Base-by-base conservation (phyloP, 2,113 vertebrate genomes). In the Microcebus lehilahytsara region DNA sequence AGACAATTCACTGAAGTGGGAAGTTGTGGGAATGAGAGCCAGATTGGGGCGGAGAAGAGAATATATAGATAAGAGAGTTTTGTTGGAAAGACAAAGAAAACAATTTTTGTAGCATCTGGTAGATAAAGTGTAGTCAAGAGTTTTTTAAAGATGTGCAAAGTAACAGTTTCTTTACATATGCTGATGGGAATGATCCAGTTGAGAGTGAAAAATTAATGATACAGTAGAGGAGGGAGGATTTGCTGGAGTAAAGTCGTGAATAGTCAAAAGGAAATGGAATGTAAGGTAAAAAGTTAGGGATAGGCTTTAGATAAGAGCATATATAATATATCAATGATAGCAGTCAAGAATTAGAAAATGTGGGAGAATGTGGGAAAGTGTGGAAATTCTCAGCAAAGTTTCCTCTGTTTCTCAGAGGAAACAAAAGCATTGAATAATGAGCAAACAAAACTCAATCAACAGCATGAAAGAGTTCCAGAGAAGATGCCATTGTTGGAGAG, bases 381-480 rank as follows among this genome's bases (percentile, higher is more conserved):
- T 80, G 81, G 49, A 80, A 93, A 91, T 81, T 66, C 7, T 34
- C 23, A 91, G 37, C 2, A 77, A 92, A 92, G 27, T 42, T 42
- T 42, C 42, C 42, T 42, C 42, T 42, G 42, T 42, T 42, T 42
- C 42, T 42, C 94, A 83, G 69, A 96, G 75, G 71, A 77, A 95
- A 94, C 16, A 88, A 60, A 88, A 85, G 14, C 42, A 85, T 22
- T 9, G 78, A 93, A 81, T 37, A 91, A 88, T 32, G 27, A 92
- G 23, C 37, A 78, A 84, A 49, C 30, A 95, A 87, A 96, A 71
- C 56, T 87, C 56, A 96, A 53, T 87, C 56, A 96, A 53, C 25
- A 94, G 22, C 51, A 62, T 13, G n/a, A 30, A 72, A 58, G 49
- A 84, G 40, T 71, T 40, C 27, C 78, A 30, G 30, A n/a, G 32